Percentiles rank a stretch among this genome's conserved stretches.
These are phyloP conservation scores for Rhinophrynus dorsalis DNA, from an alignment of 2,797 vertebrate species.

Conservation along the genomic window DNA sequence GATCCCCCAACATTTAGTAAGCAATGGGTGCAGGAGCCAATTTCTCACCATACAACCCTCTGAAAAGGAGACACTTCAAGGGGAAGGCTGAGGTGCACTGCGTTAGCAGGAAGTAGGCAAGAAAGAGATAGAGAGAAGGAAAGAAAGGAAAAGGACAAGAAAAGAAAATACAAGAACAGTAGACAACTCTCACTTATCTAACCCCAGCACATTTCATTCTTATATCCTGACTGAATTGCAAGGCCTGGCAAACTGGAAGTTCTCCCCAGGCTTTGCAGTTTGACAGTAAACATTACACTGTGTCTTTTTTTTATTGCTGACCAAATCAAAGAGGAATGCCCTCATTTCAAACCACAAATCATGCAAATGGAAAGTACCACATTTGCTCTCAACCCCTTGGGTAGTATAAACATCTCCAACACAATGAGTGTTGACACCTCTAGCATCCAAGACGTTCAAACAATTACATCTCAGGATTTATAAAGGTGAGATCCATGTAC, in stretches of 20 bases:
- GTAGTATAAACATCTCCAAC: too few relatives aligned
- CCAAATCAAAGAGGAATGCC: too few relatives aligned
- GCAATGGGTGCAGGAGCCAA: conserved; percentile 65
- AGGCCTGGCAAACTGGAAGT: too few relatives aligned
- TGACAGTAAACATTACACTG: background rate
- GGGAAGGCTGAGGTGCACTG: conserved; percentile 59
- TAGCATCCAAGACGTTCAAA: too few relatives aligned
- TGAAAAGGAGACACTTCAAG: conserved; percentile 47
- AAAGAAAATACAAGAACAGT: conserved; percentile 43
- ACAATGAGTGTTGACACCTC: too few relatives aligned
- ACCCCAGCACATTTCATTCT: background rate
- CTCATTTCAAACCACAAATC: too few relatives aligned
- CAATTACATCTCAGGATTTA: too few relatives aligned
- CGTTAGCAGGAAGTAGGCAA: conserved; percentile 63
- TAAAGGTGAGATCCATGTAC: too few relatives aligned
- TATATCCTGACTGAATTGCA: background rate
- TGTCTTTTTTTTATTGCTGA: too few relatives aligned
- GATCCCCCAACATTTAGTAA: conserved; percentile 64
- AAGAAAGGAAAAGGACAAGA: conserved; percentile 52
- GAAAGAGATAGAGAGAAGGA: conserved; percentile 51
- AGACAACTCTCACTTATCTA: background rate
- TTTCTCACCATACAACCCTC: conserved; percentile 57
- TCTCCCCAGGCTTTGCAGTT: background rate
- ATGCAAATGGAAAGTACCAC: too few relatives aligned
- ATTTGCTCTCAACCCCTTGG: too few relatives aligned